Evolutionary conservation across 2,888 invertebrate species (phyloP), one percentile per base, ranked within the genome.

Genomic region (Caenorhabditis angaria): DNA sequence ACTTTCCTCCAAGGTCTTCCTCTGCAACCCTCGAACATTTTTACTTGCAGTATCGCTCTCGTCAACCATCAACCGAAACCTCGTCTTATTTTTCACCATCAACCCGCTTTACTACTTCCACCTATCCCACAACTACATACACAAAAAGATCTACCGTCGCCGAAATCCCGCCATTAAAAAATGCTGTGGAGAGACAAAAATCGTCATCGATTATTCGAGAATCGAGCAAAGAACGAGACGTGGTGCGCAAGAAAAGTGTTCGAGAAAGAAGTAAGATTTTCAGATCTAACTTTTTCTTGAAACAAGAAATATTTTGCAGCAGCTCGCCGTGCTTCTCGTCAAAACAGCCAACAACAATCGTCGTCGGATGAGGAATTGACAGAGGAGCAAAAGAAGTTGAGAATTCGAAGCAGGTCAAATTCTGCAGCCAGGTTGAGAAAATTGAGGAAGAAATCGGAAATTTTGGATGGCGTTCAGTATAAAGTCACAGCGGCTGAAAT

Each of bases 251-350:
- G 51, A 70, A 66, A 50, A 70, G 70, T 48, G 64, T 56, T 4
- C 70, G 70, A 61, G 79, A 79, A 41, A 70, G 79, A 72, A 76
- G 78, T 78, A 24, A 47, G 63, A 53, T 27, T 32, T 24, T 18
- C n/a, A 20, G 53, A 22, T 27, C 22, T 51, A 5, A 22, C 51
- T n/a, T n/a, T n/a, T n/a, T n/a, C n/a, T n/a, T n/a, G n/a, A n/a
- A 24, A 51, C 10, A 48, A 48, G 14, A 48, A n/a, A 48, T 10
- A 18, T 41, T 59, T 66, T 70, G n/a, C 61, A 80, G 80, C 80
- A n/a, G 77, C 77, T 18, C 76, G 80, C 8, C 76, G 80, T n/a
- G 66, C 58, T 35, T 80, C 80, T 48, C 65, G 80, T 24, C 77
- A 80, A 48, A 69, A 71, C 27, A 77, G 76, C 58, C 76, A 72